Percentiles rank a stretch among this genome's conserved stretches.
Evolutionary conservation across 2,113 vertebrate genomes (phyloP).

Genomic region (Ctenodactylus gundi): DNA sequence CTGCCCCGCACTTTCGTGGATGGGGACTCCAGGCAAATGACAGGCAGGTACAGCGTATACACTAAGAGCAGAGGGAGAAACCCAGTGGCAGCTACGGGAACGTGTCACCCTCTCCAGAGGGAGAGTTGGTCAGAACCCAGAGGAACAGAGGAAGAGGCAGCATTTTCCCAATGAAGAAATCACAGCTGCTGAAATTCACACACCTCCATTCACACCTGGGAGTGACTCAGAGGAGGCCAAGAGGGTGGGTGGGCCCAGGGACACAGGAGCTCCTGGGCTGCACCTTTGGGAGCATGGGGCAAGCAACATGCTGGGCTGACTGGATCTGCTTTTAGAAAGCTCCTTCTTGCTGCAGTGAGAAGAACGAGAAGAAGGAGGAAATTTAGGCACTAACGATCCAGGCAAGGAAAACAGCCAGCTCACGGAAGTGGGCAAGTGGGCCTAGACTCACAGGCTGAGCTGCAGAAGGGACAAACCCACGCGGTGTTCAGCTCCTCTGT

Average conservation of each 20-base stretch:
- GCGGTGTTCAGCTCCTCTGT: background rate
- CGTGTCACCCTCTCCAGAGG: background rate
- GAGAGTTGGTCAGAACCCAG: background rate
- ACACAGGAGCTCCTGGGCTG: background rate
- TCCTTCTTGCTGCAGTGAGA: background rate
- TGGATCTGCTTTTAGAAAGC: background rate
- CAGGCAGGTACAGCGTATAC: background rate
- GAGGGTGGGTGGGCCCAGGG: no score
- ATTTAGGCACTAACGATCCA: background rate
- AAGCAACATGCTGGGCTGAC: background rate
- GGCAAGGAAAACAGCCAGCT: background rate
- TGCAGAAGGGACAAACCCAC: background rate
- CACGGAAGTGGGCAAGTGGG: background rate
- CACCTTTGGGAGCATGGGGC: background rate
- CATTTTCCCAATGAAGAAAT: background rate
- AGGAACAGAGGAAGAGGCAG: background rate
- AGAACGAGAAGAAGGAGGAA: background rate
- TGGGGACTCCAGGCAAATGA: background rate
- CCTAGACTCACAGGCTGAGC: background rate
- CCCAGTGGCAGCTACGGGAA: background rate
- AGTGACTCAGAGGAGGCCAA: no score
- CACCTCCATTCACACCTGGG: no score
- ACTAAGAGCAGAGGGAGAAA: background rate
- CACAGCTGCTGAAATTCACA: background rate
- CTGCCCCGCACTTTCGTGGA: accelerated